Evolutionary conservation across 2,888 invertebrate genomes (phyloP).

Genomic region (Marasmarcha lunaedactyla): DNA sequence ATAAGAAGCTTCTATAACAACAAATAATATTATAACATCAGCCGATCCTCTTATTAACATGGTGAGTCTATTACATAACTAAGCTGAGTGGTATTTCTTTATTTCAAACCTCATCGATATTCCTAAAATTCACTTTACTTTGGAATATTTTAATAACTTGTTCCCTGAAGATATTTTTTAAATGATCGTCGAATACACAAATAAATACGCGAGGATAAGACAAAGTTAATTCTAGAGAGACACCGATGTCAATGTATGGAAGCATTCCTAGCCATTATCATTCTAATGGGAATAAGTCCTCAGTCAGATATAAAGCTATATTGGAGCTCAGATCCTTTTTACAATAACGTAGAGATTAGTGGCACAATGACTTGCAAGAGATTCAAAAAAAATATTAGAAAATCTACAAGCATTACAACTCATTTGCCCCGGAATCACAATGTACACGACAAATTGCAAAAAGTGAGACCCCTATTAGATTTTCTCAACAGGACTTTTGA

Average conservation of each 20-base stretch:
- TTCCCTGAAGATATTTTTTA: conserved; percentile 12
- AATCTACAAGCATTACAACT: not conserved
- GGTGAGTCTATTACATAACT: no score
- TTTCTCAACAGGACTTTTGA: conserved; percentile 7
- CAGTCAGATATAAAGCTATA: conserved; percentile 11
- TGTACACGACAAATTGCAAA: not conserved
- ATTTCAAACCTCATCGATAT: no score
- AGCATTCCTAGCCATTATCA: conserved; percentile 9
- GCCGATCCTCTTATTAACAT: no score
- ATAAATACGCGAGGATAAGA: conserved; percentile 10
- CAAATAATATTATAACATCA: no score
- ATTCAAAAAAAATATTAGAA: no score
- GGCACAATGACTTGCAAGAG: no score
- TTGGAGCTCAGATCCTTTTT: no score
- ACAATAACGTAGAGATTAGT: conserved; percentile 10
- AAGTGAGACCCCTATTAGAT: conserved; percentile 11
- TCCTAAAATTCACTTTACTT: no score
- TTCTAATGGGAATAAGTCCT: conserved; percentile 12
- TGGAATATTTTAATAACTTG: conserved; percentile 12
- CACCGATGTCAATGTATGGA: conserved; percentile 9
- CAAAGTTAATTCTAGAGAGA: conserved; percentile 11
- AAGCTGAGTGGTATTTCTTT: no score
- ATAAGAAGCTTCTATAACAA: no score
- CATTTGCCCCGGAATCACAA: not conserved
- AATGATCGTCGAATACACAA: conserved; percentile 10